phyloP scores from a whole-genome alignment of 2,797 vertebrate genomes.

The Ctenochaetus hawaiiensis region DNA sequence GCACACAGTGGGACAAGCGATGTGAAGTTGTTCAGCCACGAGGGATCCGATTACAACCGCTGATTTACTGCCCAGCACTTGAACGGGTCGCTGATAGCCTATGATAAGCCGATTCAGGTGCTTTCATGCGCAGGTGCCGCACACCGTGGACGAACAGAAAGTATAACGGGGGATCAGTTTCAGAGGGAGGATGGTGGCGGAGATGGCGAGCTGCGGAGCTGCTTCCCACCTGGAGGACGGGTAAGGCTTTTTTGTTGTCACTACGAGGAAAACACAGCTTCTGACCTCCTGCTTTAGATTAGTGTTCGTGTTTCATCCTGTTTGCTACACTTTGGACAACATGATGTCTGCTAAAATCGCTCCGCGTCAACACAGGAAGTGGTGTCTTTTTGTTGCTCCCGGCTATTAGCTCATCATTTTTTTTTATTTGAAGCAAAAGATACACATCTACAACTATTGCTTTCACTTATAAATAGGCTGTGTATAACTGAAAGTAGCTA shows the following conservation, averaged over 20 bases:
- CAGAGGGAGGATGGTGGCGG: slow-evolving; percentile 76
- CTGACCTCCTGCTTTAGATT: neutral
- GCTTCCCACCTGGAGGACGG: slow-evolving; percentile 69
- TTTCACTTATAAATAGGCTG: neutral
- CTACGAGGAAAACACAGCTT: neutral
- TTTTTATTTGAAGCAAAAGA: neutral
- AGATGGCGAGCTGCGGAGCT: slow-evolving; percentile 78
- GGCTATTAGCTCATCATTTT: neutral
- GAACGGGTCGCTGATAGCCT: neutral
- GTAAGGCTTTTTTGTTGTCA: slow-evolving; percentile 58
- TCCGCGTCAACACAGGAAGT: slow-evolving; percentile 45
- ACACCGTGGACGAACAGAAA: neutral
- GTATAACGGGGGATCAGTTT: neutral
- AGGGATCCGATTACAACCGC: neutral
- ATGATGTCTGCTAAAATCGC: neutral
- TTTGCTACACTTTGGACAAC: too few relatives aligned
- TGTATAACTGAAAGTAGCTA: neutral
- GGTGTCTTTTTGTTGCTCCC: slow-evolving; percentile 16
- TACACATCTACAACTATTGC: rapidly evolving
- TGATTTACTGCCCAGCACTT: neutral
- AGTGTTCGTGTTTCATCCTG: neutral
- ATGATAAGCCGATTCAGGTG: slow-evolving; percentile 45
- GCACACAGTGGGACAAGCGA: neutral
- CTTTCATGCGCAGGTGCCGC: slow-evolving; percentile 29
- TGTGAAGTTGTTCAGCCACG: slow-evolving; percentile 5